A percentile compares a stretch with the other conserved stretches of the same genome.
Conservation (phyloP, 1,140 invertebrate genomes). For the Babylonia areolata region DNA sequence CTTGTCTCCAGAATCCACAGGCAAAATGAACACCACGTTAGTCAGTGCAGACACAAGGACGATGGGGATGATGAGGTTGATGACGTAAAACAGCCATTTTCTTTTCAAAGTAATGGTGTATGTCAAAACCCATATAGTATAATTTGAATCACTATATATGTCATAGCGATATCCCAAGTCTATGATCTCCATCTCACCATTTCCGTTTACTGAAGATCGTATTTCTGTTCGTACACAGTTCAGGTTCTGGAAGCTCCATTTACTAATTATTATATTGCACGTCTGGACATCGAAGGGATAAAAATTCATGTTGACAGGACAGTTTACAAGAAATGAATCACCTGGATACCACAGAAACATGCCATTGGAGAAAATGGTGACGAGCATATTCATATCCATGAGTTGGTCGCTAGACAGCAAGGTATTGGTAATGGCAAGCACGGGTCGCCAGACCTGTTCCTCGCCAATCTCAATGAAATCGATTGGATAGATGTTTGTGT, state of each 20-base stretch:
- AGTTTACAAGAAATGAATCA: neutral
- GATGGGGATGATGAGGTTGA: constrained; percentile 44
- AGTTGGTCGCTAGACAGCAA: neutral
- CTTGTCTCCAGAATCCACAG: constrained; percentile 52
- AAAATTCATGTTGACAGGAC: neutral
- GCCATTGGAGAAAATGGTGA: neutral
- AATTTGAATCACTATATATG: too few species aligned
- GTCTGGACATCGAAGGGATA: constrained; percentile 9
- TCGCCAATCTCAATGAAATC: neutral
- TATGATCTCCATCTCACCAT: constrained; percentile 2
- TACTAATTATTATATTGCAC: neutral
- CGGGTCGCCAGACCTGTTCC: neutral
- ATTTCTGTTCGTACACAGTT: neutral
- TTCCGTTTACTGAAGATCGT: neutral
- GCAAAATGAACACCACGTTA: constrained; percentile 44
- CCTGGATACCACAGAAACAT: neutral
- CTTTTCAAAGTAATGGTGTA: constrained; percentile 34
- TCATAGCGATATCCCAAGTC: neutral
- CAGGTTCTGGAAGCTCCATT: neutral
- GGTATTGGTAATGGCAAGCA: neutral
- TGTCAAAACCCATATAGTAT: neutral
- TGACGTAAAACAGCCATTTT: constrained; percentile 25
- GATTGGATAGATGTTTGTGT: neutral
- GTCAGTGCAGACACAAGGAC: constrained; percentile 42
- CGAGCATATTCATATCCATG: neutral